phyloP scores from a whole-genome alignment of 2,113 vertebrate genomes.

The Istiophorus platypterus region DNA sequence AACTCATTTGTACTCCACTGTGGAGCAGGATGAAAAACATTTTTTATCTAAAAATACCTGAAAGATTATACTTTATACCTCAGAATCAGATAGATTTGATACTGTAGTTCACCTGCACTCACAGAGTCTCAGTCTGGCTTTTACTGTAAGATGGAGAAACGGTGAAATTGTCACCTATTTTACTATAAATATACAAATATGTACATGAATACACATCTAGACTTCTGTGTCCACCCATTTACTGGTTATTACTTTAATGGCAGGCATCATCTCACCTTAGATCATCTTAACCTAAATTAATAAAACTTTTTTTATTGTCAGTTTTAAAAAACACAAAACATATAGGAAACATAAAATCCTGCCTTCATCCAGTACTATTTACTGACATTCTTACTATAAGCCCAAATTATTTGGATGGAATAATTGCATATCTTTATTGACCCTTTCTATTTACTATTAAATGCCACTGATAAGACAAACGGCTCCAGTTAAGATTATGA shows the following conservation, averaged over 20 bases:
- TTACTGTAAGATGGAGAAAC: background rate
- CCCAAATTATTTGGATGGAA: background rate
- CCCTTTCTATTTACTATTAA: background rate
- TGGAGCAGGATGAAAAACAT: slow-evolving; percentile 5
- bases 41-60: slow-evolving; percentile 50
- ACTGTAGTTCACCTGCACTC: background rate
- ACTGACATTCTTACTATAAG: background rate
- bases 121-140: background rate
- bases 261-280: background rate
- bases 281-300: background rate
- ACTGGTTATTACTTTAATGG: background rate
- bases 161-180: background rate
- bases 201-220: background rate
- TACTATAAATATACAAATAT: background rate
- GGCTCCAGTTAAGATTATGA: background rate
- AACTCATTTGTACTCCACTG: slow-evolving; percentile 5
- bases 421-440: background rate
- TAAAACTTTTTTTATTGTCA: background rate
- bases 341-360: background rate
- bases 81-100: background rate
- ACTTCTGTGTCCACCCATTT: background rate
- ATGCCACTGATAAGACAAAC: background rate
- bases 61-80: slow-evolving; percentile 9
- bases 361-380: background rate
- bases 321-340: too few relatives aligned